Percentiles rank a stretch among this genome's conserved stretches.
phyloP scores from a whole-genome alignment of 1,140 invertebrate species.

The Cherax quadricarinatus region DNA sequence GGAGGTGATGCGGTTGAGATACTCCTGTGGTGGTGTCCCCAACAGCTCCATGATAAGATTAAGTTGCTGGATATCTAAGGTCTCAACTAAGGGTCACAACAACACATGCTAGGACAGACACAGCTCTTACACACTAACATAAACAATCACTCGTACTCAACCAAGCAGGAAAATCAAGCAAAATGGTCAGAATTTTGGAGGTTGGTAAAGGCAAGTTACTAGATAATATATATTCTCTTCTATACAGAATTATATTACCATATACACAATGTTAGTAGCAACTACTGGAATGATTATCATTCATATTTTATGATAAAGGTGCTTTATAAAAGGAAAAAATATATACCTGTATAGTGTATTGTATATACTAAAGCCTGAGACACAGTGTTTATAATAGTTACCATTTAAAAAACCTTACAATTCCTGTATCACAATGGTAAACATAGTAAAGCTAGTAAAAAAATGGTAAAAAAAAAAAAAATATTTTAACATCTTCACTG shows the following conservation, averaged over 20 bases:
- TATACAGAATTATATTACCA: neutral
- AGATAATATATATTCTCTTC: neutral
- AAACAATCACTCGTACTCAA: constrained; percentile 13
- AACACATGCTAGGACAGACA: constrained; percentile 44
- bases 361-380: too few species aligned
- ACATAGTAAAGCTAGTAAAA: too few species aligned
- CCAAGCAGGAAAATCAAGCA: neutral
- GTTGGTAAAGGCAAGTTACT: neutral
- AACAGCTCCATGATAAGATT: constrained; percentile 81
- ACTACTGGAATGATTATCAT: neutral
- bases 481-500: too few species aligned
- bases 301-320: neutral
- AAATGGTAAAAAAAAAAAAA: too few species aligned
- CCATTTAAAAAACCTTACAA: too few species aligned
- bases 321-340: too few species aligned
- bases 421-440: too few species aligned
- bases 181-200: neutral
- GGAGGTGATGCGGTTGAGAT: constrained; percentile 81
- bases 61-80: constrained; percentile 82
- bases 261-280: neutral
- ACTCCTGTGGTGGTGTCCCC: constrained; percentile 80
- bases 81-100: constrained; percentile 60
- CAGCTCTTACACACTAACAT: constrained; percentile 24
- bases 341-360: too few species aligned
- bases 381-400: too few species aligned